These are phyloP conservation scores for Agrotis clavis DNA, from an alignment of 2,888 invertebrate species.

Conservation along the genomic window DNA sequence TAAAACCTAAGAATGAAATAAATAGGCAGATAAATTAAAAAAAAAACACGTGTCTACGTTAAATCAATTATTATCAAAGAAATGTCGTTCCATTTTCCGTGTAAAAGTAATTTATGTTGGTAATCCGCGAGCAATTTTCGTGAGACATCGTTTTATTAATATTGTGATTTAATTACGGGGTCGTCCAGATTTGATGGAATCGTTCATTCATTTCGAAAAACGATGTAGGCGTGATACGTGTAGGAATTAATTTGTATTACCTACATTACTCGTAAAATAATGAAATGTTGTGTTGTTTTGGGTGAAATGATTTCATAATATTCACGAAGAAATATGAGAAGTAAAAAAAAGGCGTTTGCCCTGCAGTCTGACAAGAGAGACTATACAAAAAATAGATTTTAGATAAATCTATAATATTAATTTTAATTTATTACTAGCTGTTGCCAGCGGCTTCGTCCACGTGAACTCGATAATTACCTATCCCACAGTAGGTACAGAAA, in stretches of 20 bases:
- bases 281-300: background rate
- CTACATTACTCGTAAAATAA: background rate
- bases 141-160: constrained; percentile 43
- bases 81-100: constrained; percentile 1
- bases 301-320: too few species aligned
- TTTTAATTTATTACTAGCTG: too few species aligned
- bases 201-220: constrained; percentile 14
- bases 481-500: too few species aligned
- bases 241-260: constrained; percentile 14
- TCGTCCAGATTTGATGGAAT: constrained; percentile 12
- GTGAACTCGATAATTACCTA: too few species aligned
- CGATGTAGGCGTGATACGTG: background rate
- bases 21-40: background rate
- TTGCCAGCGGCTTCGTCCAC: too few species aligned
- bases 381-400: too few species aligned
- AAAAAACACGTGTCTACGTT: constrained; percentile 13
- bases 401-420: too few species aligned
- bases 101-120: constrained; percentile 35
- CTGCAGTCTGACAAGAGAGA: too few species aligned
- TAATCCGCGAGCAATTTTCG: constrained; percentile 33
- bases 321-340: too few species aligned
- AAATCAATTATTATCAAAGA: constrained; percentile 36
- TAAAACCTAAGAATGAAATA: constrained; percentile 2
- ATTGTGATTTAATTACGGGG: constrained; percentile 41
- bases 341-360: too few species aligned